Conservation (phyloP, 2,888 invertebrate genomes). For the Dicranocentrus wangi region DNA sequence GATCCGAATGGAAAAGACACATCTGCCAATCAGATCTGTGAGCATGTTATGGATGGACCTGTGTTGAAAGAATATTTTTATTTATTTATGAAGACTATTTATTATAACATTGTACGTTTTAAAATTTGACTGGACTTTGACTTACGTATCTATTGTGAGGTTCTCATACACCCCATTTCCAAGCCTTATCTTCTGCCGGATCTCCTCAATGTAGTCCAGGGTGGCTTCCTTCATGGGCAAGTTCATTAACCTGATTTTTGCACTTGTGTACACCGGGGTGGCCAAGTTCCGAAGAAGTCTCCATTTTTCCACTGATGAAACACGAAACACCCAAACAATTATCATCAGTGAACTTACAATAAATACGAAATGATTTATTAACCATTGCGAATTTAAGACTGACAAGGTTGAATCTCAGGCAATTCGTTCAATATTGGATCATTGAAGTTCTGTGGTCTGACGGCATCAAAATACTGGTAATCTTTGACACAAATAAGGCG, state of each 20-base stretch:
- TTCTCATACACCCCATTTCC: slow-evolving; percentile 41
- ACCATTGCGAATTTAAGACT: background rate
- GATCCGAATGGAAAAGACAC: slow-evolving; percentile 59
- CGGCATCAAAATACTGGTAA: slow-evolving; percentile 58
- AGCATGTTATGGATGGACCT: slow-evolving; percentile 60
- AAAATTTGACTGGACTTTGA: no score
- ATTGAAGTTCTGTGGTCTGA: slow-evolving; percentile 53
- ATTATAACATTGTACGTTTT: no score
- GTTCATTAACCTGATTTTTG: slow-evolving; percentile 64
- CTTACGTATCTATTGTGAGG: slow-evolving; percentile 51
- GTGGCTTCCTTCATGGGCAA: slow-evolving; percentile 48
- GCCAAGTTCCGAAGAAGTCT: slow-evolving; percentile 44
- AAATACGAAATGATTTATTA: background rate
- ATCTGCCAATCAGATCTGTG: slow-evolving; percentile 58
- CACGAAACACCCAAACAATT: background rate
- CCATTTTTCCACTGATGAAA: slow-evolving; percentile 68
- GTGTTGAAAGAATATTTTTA: no score
- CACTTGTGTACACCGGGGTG: slow-evolving; percentile 52
- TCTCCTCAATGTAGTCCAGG: slow-evolving; percentile 16
- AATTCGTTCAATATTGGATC: slow-evolving; percentile 65
- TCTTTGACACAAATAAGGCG: slow-evolving; percentile 65
- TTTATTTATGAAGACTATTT: background rate
- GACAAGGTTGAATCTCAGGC: slow-evolving; percentile 62
- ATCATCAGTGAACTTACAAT: background rate
- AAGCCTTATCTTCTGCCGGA: slow-evolving; percentile 24